Base-by-base conservation (phyloP, 2,888 invertebrate genomes). In the Gortyna flavago region DNA sequence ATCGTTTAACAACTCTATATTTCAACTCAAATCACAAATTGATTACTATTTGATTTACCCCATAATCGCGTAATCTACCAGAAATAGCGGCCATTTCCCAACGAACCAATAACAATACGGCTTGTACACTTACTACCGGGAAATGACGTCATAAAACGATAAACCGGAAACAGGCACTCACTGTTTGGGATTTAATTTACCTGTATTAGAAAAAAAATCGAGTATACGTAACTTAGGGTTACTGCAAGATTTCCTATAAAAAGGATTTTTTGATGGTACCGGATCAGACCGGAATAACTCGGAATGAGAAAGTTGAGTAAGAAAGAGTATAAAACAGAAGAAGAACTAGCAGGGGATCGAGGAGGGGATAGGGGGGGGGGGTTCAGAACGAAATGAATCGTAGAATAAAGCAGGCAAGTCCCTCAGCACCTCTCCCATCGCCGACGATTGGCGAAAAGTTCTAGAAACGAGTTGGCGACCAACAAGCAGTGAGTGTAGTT, bases 101-200 rank as follows among this genome's bases (percentile, higher is more conserved):
- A 68, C 70, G 13, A 11, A 51, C 32, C 48, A 72, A 54, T 75
- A 80, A 84, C 75, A 84, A 88, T 82, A 80, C 72, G 48, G 79
- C 73, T 59, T 44, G 70, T 64, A 62, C 72, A 75, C 71, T 86
- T 57, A 82, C 80, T 48, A 72, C 70, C 65, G 72, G 80, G 85
- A 79, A 85, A 87, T 86, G 74, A 81, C 80, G 80, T 76, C 85
- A 79, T 88, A 81, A 87, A 88, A 84, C 75, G 66, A 88, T 88
- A 65, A 84, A 70, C 79, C 69, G 75, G 75, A 79, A 81, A 78
- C 77, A 64, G 64, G 68, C 32, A 76, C 77, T 79, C 57, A 61
- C 51, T 62, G 62, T 72, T 80, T 70, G 59, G 77, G 65, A 75
- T 83, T 86, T 80, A 79, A 86, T 86, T 86, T 86, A 84, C 77